Conservation (phyloP, 2,113 vertebrate species). For the human region GRCh38 chr2:3841501-3842000, state of each 20-base stretch:
- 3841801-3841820: accelerated
- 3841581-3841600: not conserved
- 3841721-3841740: accelerated
- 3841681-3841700: not conserved
- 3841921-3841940: not conserved
- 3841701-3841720: accelerated
- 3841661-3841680: not conserved
- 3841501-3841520: not conserved
- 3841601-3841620: not conserved
- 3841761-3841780: accelerated
- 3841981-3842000: not conserved
- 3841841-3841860: not conserved
- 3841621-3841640: accelerated
- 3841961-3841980: not conserved
- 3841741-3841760: not conserved
- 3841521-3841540: not conserved
- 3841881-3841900: not conserved
- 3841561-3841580: not conserved
- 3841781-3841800: not conserved
- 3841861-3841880: not conserved
- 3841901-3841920: accelerated
- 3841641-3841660: not conserved
- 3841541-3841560: not conserved
- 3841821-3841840: not conserved
- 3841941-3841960: not conserved